Percentiles rank a stretch among this genome's conserved stretches.
Conservation (phyloP, 2,888 invertebrate genomes). For the Metacarcinus magister region DNA sequence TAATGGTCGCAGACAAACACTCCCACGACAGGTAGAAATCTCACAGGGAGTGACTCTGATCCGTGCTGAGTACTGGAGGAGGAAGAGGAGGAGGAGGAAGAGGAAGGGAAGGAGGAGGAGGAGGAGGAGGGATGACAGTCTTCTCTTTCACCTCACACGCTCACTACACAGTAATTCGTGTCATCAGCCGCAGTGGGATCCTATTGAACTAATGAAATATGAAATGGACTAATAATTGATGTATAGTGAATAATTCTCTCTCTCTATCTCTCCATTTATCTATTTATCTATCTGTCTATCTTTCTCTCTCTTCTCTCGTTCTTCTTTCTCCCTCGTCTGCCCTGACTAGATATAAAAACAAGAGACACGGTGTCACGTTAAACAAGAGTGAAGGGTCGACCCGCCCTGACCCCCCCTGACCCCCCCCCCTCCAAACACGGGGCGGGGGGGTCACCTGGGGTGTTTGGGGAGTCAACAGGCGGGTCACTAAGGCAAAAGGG, state of each 20-base stretch:
- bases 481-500: neutral
- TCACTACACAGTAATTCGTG: neutral
- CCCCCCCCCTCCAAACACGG: constrained; percentile 13
- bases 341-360: constrained; percentile 18
- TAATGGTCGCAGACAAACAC: constrained; percentile 43
- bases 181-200: neutral
- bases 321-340: neutral
- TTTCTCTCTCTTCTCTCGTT: neutral
- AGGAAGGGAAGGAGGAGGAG: neutral
- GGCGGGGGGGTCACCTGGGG: constrained; percentile 8
- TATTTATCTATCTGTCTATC: neutral
- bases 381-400: constrained; percentile 31
- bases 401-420: neutral
- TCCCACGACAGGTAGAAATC: constrained; percentile 48
- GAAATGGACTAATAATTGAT: neutral
- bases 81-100: neutral
- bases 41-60: constrained; percentile 26
- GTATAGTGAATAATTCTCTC: neutral
- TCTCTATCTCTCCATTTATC: neutral
- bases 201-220: neutral
- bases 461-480: constrained; percentile 36
- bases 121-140: constrained; percentile 13
- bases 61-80: constrained; percentile 22
- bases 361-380: constrained; percentile 47
- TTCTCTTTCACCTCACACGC: constrained; percentile 3